phyloP scores from a whole-genome alignment of 2,797 vertebrate species.

The Peromyscus attwateri region DNA sequence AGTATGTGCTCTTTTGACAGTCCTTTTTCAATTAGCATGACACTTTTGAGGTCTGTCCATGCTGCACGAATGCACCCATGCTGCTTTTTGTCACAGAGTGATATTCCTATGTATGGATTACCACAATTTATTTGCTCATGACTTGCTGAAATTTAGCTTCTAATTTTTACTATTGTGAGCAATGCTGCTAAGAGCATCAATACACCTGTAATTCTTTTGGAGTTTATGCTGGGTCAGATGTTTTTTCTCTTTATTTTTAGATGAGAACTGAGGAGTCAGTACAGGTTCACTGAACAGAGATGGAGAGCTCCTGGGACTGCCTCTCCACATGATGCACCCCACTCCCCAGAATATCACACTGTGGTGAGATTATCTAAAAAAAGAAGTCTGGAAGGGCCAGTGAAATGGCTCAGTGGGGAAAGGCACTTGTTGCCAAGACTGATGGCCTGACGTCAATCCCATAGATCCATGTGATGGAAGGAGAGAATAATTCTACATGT shows the following conservation, averaged over 20 bases:
- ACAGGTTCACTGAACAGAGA: background rate
- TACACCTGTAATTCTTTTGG: no score
- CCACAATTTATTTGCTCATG: background rate
- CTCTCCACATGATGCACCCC: background rate
- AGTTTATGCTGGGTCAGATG: background rate
- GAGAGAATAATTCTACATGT: background rate
- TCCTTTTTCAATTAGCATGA: background rate
- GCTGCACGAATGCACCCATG: background rate
- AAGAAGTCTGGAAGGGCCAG: background rate
- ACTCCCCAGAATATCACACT: background rate
- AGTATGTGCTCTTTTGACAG: background rate
- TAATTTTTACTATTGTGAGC: background rate
- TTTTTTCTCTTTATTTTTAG: background rate
- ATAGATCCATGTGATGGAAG: no score
- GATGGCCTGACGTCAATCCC: background rate
- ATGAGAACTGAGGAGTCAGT: background rate
- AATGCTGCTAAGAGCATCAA: background rate
- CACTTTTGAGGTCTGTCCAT: background rate
- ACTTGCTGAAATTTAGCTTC: background rate
- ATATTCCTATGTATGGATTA: background rate
- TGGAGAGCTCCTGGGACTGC: background rate
- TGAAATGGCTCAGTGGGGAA: background rate
- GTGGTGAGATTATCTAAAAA: background rate
- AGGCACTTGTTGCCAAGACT: background rate
- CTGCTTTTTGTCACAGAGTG: background rate